Evolutionary conservation across 2,113 vertebrate genomes (phyloP).

Genomic region (Dipodomys ordii): DNA sequence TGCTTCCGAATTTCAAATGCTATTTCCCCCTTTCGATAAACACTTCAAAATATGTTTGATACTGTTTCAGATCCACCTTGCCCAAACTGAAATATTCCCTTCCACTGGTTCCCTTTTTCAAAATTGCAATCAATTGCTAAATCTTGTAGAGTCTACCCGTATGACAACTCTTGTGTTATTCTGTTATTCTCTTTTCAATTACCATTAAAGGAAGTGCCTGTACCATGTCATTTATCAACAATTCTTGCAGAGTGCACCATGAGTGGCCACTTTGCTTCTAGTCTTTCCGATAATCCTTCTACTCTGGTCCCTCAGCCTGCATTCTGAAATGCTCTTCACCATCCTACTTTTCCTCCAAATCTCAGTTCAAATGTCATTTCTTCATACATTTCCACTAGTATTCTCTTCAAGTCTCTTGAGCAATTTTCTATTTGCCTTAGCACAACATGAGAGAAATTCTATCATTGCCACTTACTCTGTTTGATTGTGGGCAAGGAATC

Average conservation of each 20-base stretch:
- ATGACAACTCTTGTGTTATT: background rate
- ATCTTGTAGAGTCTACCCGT: background rate
- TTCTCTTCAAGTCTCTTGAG: slow-evolving; percentile 7
- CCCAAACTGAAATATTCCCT: slow-evolving; percentile 5
- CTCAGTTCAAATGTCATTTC: background rate
- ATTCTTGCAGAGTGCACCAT: background rate
- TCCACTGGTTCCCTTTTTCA: background rate
- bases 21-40: background rate
- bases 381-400: background rate
- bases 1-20: slow-evolving; percentile 26
- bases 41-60: background rate
- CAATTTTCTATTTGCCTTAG: slow-evolving; percentile 7
- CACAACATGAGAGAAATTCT: background rate
- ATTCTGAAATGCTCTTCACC: background rate
- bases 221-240: background rate
- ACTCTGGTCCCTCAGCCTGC: background rate
- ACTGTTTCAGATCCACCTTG: background rate
- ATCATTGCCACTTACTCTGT: background rate
- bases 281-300: background rate
- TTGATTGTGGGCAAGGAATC: background rate
- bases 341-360: background rate
- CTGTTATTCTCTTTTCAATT: background rate
- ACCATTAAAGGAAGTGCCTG: background rate
- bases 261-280: background rate
- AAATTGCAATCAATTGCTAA: background rate